Conservation (phyloP, 2,888 invertebrate genomes). For the Lamellibrachia columna region DNA sequence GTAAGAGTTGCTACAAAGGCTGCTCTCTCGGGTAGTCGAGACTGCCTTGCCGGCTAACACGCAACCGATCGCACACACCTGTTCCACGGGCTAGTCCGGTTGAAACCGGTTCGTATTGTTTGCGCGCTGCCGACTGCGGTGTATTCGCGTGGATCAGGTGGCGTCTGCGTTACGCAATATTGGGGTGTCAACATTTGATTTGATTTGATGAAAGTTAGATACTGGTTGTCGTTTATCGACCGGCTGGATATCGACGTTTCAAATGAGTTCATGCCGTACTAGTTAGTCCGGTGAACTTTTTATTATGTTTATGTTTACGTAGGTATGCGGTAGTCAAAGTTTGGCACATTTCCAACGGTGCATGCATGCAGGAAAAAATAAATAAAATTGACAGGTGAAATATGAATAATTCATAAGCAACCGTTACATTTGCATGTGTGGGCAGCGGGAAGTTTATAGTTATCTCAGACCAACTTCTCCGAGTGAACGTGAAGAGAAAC, state of each 20-base stretch:
- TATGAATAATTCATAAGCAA: too few species aligned
- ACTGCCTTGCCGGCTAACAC: background rate
- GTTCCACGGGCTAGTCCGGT: background rate
- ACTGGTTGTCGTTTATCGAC: background rate
- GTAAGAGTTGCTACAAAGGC: background rate
- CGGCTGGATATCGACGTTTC: background rate
- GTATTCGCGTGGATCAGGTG: background rate
- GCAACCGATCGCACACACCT: background rate
- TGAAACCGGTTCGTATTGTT: slow-evolving; percentile 1
- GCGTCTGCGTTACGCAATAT: background rate
- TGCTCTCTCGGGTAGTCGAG: background rate
- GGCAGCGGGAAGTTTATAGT: too few species aligned
- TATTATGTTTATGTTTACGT: too few species aligned
- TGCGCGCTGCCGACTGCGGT: background rate
- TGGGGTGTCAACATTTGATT: background rate
- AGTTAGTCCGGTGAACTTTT: too few species aligned
- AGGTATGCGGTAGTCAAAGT: too few species aligned
- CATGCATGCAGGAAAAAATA: too few species aligned
- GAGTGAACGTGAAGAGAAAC: too few species aligned
- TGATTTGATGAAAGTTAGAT: background rate
- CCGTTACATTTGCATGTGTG: too few species aligned
- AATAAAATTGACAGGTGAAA: too few species aligned
- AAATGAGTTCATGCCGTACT: background rate
- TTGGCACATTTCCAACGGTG: too few species aligned
- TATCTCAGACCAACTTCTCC: too few species aligned